Evolutionary conservation across 2,888 invertebrate species (phyloP).

Genomic region (Onchidella celtica): DNA sequence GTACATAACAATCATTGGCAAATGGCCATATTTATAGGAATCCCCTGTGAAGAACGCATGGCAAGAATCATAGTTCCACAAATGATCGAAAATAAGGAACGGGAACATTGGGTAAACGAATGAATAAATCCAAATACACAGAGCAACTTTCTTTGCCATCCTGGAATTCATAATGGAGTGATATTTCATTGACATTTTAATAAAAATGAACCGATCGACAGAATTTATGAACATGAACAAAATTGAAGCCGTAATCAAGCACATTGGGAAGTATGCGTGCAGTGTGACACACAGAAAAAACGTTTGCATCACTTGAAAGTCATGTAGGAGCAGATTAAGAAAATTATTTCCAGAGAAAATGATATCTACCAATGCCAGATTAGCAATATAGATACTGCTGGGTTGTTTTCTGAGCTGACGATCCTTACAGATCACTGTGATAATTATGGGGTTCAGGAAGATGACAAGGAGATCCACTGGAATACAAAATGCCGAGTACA

Average conservation of each 20-base stretch:
- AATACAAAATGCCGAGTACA: background rate
- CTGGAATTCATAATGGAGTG: constrained; percentile 17
- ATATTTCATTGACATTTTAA: constrained; percentile 24
- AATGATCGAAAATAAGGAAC: background rate
- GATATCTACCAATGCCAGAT: constrained; percentile 27
- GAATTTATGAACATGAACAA: constrained; percentile 36
- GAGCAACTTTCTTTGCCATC: constrained; percentile 3
- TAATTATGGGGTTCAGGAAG: constrained; percentile 29
- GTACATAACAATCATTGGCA: background rate
- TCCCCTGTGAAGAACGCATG: background rate
- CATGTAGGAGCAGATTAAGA: background rate
- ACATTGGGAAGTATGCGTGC: background rate
- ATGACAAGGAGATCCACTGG: background rate
- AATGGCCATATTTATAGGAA: background rate
- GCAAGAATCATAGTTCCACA: constrained; percentile 11
- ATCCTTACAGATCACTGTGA: constrained; percentile 35
- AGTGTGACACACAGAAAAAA: background rate
- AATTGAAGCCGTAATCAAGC: background rate
- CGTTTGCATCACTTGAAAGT: background rate
- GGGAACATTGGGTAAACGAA: background rate
- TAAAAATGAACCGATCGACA: constrained; percentile 33
- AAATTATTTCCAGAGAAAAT: constrained; percentile 6
- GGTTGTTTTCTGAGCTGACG: constrained; percentile 22
- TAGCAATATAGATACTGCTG: constrained; percentile 29
- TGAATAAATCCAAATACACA: background rate